Evolutionary conservation across 2,888 invertebrate species (phyloP).

Genomic region (Pristionchus maxplancki): DNA sequence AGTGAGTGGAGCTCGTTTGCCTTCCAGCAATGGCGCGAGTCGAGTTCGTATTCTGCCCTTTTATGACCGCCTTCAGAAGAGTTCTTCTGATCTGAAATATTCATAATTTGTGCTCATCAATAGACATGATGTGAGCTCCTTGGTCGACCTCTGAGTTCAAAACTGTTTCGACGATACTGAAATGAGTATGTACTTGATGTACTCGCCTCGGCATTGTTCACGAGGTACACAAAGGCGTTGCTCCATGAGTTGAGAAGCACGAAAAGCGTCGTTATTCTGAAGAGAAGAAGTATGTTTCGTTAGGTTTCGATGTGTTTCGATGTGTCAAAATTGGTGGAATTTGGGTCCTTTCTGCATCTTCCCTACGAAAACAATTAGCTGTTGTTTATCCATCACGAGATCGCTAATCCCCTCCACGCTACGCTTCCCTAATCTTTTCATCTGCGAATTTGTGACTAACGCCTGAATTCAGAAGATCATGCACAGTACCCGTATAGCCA

Average conservation of each 20-base stretch:
- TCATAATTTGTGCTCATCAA: neutral
- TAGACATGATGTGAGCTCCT: neutral
- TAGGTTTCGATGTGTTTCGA: no score
- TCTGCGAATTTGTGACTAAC: neutral
- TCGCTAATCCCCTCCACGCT: neutral
- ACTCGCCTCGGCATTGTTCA: constrained; percentile 59
- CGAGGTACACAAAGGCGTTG: constrained; percentile 62
- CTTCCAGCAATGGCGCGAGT: neutral
- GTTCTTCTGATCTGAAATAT: constrained; percentile 6
- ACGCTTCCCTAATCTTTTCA: neutral
- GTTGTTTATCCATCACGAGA: neutral
- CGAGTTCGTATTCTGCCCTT: neutral
- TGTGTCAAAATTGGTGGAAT: neutral
- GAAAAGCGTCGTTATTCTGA: constrained; percentile 56
- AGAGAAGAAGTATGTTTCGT: constrained; percentile 1
- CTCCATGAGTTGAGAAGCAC: constrained; percentile 63
- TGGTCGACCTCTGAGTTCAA: neutral
- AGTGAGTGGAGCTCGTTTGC: neutral
- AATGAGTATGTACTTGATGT: neutral
- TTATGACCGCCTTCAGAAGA: neutral
- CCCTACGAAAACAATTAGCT: neutral
- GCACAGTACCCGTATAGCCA: neutral
- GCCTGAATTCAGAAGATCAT: neutral
- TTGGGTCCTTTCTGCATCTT: neutral
- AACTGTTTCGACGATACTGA: neutral